These are phyloP conservation scores for Phthorimaea operculella DNA, from an alignment of 1,140 invertebrate genomes.

Conservation along the genomic window DNA sequence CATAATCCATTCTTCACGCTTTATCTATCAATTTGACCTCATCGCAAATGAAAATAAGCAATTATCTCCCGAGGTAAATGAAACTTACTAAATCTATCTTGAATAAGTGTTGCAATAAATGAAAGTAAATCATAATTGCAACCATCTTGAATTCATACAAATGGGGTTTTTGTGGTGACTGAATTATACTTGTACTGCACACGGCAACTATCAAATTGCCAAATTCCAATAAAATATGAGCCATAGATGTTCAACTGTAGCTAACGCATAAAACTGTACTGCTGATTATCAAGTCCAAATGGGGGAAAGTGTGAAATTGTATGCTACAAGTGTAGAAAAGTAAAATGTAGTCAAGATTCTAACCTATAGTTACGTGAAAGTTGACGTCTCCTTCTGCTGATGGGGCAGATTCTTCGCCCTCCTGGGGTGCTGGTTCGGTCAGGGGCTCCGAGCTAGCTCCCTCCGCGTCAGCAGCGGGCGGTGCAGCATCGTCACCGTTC, in stretches of 20 bases:
- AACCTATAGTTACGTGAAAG: not conserved
- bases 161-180: not conserved
- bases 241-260: not conserved
- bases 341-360: no score
- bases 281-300: no score
- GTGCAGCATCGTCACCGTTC: slow-evolving; percentile 17
- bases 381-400: slow-evolving; percentile 22
- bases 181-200: not conserved
- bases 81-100: no score
- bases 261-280: not conserved
- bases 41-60: no score
- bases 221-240: not conserved
- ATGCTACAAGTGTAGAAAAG: no score
- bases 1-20: no score
- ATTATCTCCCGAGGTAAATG: no score
- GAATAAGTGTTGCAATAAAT: no score
- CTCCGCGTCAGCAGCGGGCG: slow-evolving; percentile 15
- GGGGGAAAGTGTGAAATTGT: no score
- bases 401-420: slow-evolving; percentile 15
- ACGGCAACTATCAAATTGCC: not conserved
- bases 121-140: not conserved
- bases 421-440: slow-evolving; percentile 12
- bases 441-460: slow-evolving; percentile 10
- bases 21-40: no score
- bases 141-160: slow-evolving; percentile 1